Evolutionary conservation across 2,797 vertebrate species (phyloP).

Genomic region (Xenopus petersii): DNA sequence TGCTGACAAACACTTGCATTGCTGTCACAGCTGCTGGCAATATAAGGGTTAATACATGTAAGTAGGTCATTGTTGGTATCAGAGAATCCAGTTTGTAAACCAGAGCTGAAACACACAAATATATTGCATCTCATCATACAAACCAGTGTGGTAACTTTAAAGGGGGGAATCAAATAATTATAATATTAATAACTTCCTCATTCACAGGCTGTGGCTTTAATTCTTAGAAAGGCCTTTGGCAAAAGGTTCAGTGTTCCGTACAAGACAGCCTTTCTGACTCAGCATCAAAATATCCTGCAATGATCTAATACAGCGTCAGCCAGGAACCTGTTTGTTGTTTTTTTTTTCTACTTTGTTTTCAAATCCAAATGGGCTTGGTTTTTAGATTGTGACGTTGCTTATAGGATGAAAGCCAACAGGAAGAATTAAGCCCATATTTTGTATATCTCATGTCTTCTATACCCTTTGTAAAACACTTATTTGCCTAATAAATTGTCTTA

Average conservation of each 20-base stretch:
- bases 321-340: background rate
- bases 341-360: background rate
- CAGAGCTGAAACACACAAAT: conserved; percentile 13
- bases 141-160: conserved; percentile 30
- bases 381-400: background rate
- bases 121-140: conserved; percentile 34
- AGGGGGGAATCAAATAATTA: conserved; percentile 31
- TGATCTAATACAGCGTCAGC: background rate
- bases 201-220: conserved; percentile 27
- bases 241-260: conserved; percentile 14
- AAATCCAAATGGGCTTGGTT: background rate
- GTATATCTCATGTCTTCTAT: background rate
- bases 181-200: conserved; percentile 29
- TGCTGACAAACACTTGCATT: background rate
- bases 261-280: conserved; percentile 13
- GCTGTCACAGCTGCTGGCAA: background rate
- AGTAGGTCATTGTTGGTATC: conserved; percentile 19
- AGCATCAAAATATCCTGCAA: conserved; percentile 6
- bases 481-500: conserved; percentile 36
- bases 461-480: conserved; percentile 13
- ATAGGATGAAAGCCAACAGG: background rate
- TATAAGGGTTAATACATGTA: conserved; percentile 17
- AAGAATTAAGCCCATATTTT: conserved; percentile 10
- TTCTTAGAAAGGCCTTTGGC: conserved; percentile 30
- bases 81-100: conserved; percentile 12